phyloP scores from a whole-genome alignment of 2,113 vertebrate genomes.

The Megaceryle torquata region DNA sequence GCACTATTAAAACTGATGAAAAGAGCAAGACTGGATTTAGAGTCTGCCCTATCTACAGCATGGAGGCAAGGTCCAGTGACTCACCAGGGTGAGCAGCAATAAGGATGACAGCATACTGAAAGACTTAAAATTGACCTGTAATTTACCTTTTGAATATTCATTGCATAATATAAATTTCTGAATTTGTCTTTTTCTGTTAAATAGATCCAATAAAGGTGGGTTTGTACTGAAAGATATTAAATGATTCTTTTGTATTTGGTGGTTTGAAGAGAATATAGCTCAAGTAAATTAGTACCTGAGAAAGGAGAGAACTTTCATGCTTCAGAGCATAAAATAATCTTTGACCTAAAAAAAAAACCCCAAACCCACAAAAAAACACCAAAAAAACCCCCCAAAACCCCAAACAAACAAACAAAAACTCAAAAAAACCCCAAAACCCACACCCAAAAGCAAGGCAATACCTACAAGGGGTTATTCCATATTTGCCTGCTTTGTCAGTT shows the following conservation, averaged over 20 bases:
- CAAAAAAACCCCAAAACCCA: no score
- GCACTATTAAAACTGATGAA: neutral
- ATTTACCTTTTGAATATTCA: neutral
- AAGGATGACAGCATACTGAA: neutral
- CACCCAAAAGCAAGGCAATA: neutral
- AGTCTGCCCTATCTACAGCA: neutral
- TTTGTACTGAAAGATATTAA: neutral
- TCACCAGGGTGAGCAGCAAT: neutral
- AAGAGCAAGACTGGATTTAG: neutral
- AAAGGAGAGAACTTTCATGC: neutral
- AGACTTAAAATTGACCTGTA: neutral
- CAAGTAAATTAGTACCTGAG: neutral
- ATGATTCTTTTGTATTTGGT: neutral
- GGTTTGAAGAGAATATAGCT: neutral
- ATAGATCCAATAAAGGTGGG: neutral
- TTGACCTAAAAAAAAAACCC: fast-evolving
- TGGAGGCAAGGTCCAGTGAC: neutral
- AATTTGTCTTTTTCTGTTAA: neutral
- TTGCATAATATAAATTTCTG: neutral
- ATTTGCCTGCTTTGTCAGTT: neutral
- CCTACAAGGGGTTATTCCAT: neutral
- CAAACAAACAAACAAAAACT: no score
- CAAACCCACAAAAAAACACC: neutral
- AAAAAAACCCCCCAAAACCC: no score
- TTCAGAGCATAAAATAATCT: neutral